phyloP scores from a whole-genome alignment of 2,888 invertebrate species.

The Odontomyia ornata region DNA sequence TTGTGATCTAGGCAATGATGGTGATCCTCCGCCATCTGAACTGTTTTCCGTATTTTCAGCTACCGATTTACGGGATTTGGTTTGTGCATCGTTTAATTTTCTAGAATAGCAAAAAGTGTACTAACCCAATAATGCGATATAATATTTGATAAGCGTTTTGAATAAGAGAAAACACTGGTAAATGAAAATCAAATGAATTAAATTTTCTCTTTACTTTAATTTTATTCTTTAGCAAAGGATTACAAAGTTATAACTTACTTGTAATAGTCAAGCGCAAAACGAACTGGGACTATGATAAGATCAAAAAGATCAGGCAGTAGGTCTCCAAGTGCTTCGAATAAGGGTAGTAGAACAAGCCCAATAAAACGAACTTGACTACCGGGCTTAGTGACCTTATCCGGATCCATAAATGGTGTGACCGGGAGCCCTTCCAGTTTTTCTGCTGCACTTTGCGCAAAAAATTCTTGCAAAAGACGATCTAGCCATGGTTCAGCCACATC shows the following conservation, averaged over 20 bases:
- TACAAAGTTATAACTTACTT: constrained; percentile 56
- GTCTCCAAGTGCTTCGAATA: constrained; percentile 81
- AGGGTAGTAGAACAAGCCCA: constrained; percentile 79
- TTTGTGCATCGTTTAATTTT: constrained; percentile 64
- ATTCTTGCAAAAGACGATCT: constrained; percentile 74
- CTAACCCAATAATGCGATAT: neutral
- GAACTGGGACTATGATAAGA: constrained; percentile 63
- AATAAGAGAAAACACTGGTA: neutral
- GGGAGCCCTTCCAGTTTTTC: constrained; percentile 84
- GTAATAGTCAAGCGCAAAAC: constrained; percentile 64
- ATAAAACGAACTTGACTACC: constrained; percentile 87
- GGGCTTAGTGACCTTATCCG: constrained; percentile 84
- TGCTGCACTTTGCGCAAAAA: constrained; percentile 81
- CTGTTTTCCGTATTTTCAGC: constrained; percentile 57
- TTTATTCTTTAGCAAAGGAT: neutral
- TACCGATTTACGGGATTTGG: constrained; percentile 62
- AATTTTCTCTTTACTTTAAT: neutral
- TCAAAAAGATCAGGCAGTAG: constrained; percentile 77
- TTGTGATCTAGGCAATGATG: constrained; percentile 65
- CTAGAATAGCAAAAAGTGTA: constrained; percentile 52
- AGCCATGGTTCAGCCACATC: constrained; percentile 86
- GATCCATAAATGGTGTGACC: constrained; percentile 87
- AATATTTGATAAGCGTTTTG: neutral
- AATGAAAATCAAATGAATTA: neutral
- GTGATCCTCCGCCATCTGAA: constrained; percentile 58